These are phyloP conservation scores for Anodontia alba DNA, from an alignment of 2,888 invertebrate species.

Conservation along the genomic window DNA sequence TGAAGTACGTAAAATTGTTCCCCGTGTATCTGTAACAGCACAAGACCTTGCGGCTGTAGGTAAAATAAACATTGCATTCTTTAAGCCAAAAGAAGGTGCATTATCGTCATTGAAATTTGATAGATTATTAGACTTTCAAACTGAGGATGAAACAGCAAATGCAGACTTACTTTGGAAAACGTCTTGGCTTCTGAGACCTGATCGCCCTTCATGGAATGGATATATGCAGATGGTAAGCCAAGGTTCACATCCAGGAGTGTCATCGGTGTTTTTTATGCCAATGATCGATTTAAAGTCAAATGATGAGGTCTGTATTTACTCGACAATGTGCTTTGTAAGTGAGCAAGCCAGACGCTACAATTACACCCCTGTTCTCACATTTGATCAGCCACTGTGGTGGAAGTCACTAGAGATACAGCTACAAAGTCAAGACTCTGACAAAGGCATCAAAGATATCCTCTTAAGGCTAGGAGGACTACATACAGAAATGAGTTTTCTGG, in stretches of 20 bases:
- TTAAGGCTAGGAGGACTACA: constrained; percentile 1
- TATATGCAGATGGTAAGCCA: constrained; percentile 6
- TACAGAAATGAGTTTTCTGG: constrained; percentile 15
- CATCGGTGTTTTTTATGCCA: constrained; percentile 49
- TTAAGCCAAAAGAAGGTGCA: neutral
- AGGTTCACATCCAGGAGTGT: constrained; percentile 55
- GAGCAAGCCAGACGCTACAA: constrained; percentile 30
- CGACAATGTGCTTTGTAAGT: constrained; percentile 44
- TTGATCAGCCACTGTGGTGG: constrained; percentile 33
- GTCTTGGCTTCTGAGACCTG: constrained; percentile 4
- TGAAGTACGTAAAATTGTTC: constrained; percentile 5
- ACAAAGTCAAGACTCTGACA: constrained; percentile 4
- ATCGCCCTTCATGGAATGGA: constrained; percentile 19
- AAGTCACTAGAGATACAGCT: constrained; percentile 31
- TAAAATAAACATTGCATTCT: constrained; percentile 43
- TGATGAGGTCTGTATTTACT: constrained; percentile 47
- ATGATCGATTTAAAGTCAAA: constrained; percentile 55
- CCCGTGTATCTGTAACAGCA: constrained; percentile 30
- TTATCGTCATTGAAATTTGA: constrained; percentile 6
- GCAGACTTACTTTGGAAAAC: constrained; percentile 27
- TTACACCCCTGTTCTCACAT: constrained; percentile 42
- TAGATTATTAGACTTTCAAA: neutral
- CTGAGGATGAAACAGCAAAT: constrained; percentile 10
- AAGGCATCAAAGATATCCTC: neutral
- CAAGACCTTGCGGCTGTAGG: constrained; percentile 33